Evolutionary conservation across 2,888 invertebrate genomes (phyloP), one percentile per base, ranked within the genome.

Genomic region (Hetaerina titia): DNA sequence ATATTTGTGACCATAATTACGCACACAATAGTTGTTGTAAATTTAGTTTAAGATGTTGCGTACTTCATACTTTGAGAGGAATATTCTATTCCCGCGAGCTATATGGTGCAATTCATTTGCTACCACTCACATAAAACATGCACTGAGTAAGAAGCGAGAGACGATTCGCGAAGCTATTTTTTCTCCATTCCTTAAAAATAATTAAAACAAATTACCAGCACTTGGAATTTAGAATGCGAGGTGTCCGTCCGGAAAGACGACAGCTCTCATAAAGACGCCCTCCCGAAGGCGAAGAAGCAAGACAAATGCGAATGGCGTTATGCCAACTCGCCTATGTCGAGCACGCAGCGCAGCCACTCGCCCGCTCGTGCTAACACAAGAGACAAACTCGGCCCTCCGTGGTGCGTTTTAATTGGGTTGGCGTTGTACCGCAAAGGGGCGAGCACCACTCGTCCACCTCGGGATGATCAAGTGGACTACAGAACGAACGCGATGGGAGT

Each of bases 371-470:
- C 11, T 13, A 31, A 11, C 9, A 31, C 6, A 9, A 11, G 31
- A 89, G 56, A 57, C 11, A 9, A 56, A 7, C 69, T 13, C 45
- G 56, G 56, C 56, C 45, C 45, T 15, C 89, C 58, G 22, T 11
- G 64, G 92, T 56, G 69, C 19, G 69, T 74, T 92, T 92, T 92
- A 92, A 92, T 92, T 92, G 92, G 92, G 56, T 74, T 92, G 64
- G 56, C 22, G 64, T 63, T 74, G 74, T 74, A 74, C 8, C 25
- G 74, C 74, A 74, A 25, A 8, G 45, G 19, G 13, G 64, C 64
- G 64, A 64, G 64, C 64, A 7, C 45, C 45, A 45, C 64, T 19
- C 64, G 19, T 64, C 64, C 64, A 19, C 15, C 13, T 19, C 7
- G 64, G 64, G 64, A 64, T 64, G 64, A 64, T 7, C 15, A 69